phyloP scores from a whole-genome alignment of 2,113 vertebrate species.

The Lycocorax pyrrhopterus region DNA sequence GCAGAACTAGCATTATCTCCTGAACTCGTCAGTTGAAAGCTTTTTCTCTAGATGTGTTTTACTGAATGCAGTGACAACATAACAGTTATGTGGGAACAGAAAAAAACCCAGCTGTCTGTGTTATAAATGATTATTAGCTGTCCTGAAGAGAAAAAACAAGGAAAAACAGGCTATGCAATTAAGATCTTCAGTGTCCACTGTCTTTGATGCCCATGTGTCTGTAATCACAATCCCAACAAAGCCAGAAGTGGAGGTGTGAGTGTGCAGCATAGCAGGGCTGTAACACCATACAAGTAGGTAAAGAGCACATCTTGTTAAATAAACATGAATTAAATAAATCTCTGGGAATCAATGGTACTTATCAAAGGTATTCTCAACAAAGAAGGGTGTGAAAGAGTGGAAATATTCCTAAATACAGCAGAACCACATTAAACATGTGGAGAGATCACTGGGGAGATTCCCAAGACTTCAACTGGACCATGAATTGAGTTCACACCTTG shows the following conservation, averaged over 20 bases:
- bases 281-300: not conserved
- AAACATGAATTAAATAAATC: not conserved
- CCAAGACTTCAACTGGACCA: not conserved
- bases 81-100: slow-evolving; percentile 40
- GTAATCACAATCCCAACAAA: not conserved
- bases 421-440: not conserved
- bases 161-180: not conserved
- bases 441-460: not conserved
- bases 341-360: not conserved
- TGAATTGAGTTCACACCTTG: not conserved
- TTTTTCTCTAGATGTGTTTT: slow-evolving; percentile 7
- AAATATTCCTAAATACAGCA: not conserved
- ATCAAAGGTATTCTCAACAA: not conserved
- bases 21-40: not conserved
- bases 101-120: not conserved
- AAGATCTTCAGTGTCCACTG: not conserved
- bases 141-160: not conserved
- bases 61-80: not conserved
- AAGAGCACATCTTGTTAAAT: not conserved
- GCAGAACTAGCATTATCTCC: slow-evolving; percentile 30
- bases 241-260: not conserved
- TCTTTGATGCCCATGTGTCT: not conserved
- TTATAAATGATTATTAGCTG: not conserved
- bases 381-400: not conserved
- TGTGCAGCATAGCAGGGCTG: not conserved